Base-by-base conservation (phyloP, 2,113 vertebrate species). In the Albula glossodonta region DNA sequence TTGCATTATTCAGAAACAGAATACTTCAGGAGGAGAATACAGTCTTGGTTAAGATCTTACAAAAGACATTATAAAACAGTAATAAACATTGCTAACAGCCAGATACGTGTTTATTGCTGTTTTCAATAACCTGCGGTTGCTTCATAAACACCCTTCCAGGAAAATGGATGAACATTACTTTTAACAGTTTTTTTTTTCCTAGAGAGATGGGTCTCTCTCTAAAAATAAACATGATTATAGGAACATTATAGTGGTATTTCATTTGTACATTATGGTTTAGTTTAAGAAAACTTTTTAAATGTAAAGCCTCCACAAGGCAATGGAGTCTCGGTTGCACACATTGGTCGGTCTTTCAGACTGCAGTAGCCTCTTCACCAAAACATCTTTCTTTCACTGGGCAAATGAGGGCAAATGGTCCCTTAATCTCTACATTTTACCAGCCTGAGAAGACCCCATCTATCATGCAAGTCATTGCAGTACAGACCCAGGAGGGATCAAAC, bases 361-460 rank as follows among this genome's bases (percentile, higher is more conserved):
- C 19, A 22, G 51, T 3, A 19, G 19, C 50, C n/a, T 1, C 22
- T 51, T 81, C 50, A 31, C 10, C 80, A 51, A 19, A 31, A 57
- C 51, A 57, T 57, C 50, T 82, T n/a, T 53, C 51, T 82, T 53
- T 51, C 41, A 19, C 49, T 19, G 15, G 25, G 50, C 50, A 81
- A 81, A 81, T 53, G 51, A 81, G 50, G 50, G 80, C 50, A 19
- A 81, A 53, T 17, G 52, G 50, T 79, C 31, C 56, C 53, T 82
- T 60, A 83, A 60, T 82, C 19, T 41, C 81, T 13, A 57, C n/a
- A 22, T 31, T 60, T 7, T 60, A 57, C 53, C 9, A 31, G n/a
- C n/a, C 53, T 63, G 81, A 49, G 13, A 83, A 48, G 11, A 31
- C 31, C 52, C 53, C 52, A 82, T 82, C 53, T 51, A 82, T 82